Conservation (phyloP, 2,113 vertebrate genomes). For the Myiopsitta monachus region DNA sequence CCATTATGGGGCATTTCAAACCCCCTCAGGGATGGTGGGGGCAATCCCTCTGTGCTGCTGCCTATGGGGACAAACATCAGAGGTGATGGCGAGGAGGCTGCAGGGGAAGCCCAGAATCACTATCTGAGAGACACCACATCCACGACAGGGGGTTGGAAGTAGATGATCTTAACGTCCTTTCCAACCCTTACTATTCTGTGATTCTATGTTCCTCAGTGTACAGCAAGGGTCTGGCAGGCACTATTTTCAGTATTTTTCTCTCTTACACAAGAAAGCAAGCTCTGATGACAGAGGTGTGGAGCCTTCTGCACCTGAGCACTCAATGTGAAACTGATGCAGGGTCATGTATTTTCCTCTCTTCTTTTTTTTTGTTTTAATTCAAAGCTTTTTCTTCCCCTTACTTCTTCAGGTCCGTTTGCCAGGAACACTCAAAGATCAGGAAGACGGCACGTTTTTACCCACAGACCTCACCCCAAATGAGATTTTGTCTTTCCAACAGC, state of each 20-base stretch:
- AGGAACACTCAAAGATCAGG: not conserved
- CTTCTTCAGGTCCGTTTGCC: not conserved
- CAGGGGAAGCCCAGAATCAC: not conserved
- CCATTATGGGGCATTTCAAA: not conserved
- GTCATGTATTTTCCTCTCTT: not conserved
- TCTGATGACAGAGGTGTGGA: not conserved
- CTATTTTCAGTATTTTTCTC: not conserved
- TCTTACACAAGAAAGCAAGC: not conserved
- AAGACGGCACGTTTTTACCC: not conserved
- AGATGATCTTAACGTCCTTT: not conserved
- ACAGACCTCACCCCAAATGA: not conserved
- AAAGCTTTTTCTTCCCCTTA: not conserved
- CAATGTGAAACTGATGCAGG: not conserved
- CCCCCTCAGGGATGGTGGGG: not conserved
- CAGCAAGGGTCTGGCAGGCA: not conserved
- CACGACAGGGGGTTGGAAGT: not conserved
- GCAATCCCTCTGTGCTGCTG: not conserved
- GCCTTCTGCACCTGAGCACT: not conserved
- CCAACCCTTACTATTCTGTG: not conserved
- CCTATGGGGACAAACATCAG: not conserved
- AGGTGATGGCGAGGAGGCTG: fast-evolving
- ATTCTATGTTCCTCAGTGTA: not conserved
- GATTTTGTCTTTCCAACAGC: not conserved
- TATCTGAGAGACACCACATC: fast-evolving
- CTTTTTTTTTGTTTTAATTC: not conserved